Conservation (phyloP, 2,797 vertebrate genomes). For the Brotogeris chrysoptera region DNA sequence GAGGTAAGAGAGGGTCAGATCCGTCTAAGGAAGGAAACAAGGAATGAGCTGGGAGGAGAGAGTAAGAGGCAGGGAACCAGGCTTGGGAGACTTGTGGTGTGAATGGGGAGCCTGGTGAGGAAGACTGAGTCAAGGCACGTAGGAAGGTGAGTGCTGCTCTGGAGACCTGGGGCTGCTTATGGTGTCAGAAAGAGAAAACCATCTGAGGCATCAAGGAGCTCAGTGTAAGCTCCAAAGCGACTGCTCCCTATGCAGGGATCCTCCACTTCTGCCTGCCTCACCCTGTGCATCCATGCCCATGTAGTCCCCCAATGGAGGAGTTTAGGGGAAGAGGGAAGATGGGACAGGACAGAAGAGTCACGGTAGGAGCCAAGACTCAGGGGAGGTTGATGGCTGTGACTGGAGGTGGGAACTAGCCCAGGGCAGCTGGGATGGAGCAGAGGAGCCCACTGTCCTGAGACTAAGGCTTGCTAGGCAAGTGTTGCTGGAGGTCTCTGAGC, state of each 20-base stretch:
- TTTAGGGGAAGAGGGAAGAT: background rate
- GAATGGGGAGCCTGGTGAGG: background rate
- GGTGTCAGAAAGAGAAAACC: background rate
- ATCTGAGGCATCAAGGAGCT: background rate
- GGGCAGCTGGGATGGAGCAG: background rate
- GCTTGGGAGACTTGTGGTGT: background rate
- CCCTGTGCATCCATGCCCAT: background rate
- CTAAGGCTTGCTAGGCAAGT: background rate
- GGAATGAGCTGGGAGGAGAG: background rate
- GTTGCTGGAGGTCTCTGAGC: background rate
- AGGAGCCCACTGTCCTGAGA: background rate
- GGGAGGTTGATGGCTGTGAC: background rate
- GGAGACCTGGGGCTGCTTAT: background rate
- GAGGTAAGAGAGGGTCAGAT: background rate
- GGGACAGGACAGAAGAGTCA: background rate
- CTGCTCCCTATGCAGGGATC: background rate
- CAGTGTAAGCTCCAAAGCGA: background rate
- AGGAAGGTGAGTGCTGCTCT: background rate
- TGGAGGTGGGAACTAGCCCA: background rate
- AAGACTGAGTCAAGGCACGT: background rate
- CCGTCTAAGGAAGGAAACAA: background rate
- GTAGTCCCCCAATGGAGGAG: background rate
- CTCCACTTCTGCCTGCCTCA: background rate
- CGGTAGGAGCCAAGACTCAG: background rate
- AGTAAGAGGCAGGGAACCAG: background rate